Percentiles rank a stretch among this genome's conserved stretches.
These are phyloP conservation scores for Astropecten irregularis DNA, from an alignment of 53 echinoderm and acorn worm genomes.

Conservation along the genomic window DNA sequence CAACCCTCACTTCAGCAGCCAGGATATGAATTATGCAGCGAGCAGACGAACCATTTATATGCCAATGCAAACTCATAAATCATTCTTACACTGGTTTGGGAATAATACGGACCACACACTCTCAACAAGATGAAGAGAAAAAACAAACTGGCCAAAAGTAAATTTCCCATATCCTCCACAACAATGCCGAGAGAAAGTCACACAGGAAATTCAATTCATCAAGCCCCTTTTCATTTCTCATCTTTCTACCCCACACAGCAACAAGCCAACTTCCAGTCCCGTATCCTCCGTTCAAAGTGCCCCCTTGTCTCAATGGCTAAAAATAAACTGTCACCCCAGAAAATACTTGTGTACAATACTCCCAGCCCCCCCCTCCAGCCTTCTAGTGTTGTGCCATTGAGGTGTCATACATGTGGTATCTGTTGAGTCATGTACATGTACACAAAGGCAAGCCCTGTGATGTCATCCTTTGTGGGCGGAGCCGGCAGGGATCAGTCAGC, in stretches of 20 bases:
- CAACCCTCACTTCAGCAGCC: not conserved
- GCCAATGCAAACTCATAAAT: constrained; percentile 7
- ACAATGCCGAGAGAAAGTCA: not conserved
- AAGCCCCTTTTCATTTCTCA: not conserved
- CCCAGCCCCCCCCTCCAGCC: not conserved
- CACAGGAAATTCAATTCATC: not conserved
- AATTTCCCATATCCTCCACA: not conserved
- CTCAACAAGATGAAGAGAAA: too few species aligned
- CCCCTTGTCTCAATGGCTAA: not conserved
- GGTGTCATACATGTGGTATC: constrained; percentile 10
- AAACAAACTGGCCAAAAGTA: too few species aligned
- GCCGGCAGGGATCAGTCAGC: not conserved
- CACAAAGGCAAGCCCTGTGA: constrained; percentile 53
- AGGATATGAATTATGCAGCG: constrained; percentile 14
- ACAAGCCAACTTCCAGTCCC: not conserved
- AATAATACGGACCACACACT: not conserved
- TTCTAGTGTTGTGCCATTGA: not conserved
- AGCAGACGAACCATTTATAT: not conserved
- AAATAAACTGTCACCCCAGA: not conserved
- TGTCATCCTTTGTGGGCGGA: constrained; percentile 44
- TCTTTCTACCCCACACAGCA: not conserved
- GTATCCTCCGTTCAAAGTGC: too few species aligned
- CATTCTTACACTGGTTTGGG: not conserved
- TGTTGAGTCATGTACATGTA: constrained; percentile 25
- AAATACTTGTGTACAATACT: not conserved